Evolutionary conservation across 1,140 invertebrate species (phyloP).

Genomic region (Neodiprion virginianus): DNA sequence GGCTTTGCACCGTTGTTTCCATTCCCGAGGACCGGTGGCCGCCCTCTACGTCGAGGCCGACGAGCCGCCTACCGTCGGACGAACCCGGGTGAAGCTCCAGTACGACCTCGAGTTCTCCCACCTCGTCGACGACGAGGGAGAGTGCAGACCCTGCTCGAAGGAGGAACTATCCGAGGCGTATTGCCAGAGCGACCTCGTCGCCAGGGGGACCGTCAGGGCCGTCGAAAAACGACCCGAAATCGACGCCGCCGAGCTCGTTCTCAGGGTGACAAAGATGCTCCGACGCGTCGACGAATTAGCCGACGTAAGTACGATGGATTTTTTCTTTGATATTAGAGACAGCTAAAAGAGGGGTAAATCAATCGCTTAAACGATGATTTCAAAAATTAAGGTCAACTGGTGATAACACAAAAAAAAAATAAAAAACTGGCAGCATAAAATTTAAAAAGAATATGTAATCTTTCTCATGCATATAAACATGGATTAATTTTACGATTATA

Average conservation of each 20-base stretch:
- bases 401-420: too few species aligned
- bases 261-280: constrained; percentile 73
- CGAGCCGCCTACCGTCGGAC: constrained; percentile 38
- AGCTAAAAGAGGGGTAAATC: too few species aligned
- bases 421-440: too few species aligned
- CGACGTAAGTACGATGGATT: constrained; percentile 41
- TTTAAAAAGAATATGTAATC: not conserved
- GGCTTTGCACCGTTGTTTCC: constrained; percentile 67
- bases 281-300: constrained; percentile 59
- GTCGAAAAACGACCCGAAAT: constrained; percentile 69
- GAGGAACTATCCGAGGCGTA: constrained; percentile 78
- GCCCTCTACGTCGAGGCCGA: constrained; percentile 77
- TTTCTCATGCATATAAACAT: constrained; percentile 15
- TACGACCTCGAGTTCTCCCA: constrained; percentile 70
- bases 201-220: constrained; percentile 71
- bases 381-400: too few species aligned
- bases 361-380: too few species aligned
- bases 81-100: constrained; percentile 64
- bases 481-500: not conserved
- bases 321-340: too few species aligned
- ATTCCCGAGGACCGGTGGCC: constrained; percentile 70
- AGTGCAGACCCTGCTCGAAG: constrained; percentile 79
- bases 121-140: constrained; percentile 56
- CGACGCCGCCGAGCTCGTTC: constrained; percentile 70
- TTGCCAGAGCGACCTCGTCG: constrained; percentile 81